Base-by-base conservation (phyloP, 2,113 vertebrate genomes). In the Talpa occidentalis region DNA sequence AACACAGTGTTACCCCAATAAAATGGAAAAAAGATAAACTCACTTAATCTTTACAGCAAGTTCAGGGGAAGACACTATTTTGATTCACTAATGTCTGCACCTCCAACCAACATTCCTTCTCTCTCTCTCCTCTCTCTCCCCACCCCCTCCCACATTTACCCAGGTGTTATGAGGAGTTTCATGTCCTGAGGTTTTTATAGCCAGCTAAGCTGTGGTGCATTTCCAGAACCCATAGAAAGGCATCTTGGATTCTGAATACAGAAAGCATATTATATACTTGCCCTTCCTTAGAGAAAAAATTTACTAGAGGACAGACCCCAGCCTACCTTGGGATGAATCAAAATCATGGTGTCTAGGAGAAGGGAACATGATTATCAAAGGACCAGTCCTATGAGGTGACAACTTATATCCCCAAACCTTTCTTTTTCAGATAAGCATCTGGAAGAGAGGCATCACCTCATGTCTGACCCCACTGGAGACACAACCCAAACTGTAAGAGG, bases 371-470 rank as follows among this genome's bases (percentile, higher is more conserved):
- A n/a, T n/a, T n/a, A n/a, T n/a, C n/a, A 44, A 60, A 60, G 3
- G 4, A 54, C 16, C 3, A 1, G n/a, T 47, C 40, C 42, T 3
- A 22, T 3, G 10, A 21, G 15, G 14, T 21, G 3, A 22, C 3
- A 9, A 24, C 35, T 35, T n/a, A n/a, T n/a, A 16, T 19, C 0
- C 0, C 30, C 67, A 22, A 30, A 64, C 15, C 19, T 67, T n/a
- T n/a, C n/a, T 24, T 62, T 77, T 16, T 54, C 10, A 59, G 15
- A 9, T 40, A 28, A 79, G 16, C 91, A 22, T 12, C 67, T 6
- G 10, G 26, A 54, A 42, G 15, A 40, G 19, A 52, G 67, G 32
- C 19, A 21, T 9, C 10, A 24, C 17, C 26, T 79, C 30, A 26
- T 0, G 17, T 17, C 64, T 78, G 6, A n/a, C 3, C 22, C 52